phyloP scores from a whole-genome alignment of 1,140 invertebrate genomes.

The Hesperophylax magnus region DNA sequence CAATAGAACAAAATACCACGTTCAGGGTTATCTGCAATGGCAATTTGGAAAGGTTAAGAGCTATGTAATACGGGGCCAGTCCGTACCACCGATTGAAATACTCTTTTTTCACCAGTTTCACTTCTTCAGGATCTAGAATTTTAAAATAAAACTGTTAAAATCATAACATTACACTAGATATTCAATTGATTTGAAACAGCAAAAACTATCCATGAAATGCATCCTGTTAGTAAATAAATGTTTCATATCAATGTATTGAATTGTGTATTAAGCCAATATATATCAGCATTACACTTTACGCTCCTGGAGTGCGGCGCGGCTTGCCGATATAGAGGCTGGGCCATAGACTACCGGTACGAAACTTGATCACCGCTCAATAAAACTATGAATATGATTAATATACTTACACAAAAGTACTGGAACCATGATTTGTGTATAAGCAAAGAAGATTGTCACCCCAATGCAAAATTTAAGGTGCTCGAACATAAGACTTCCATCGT shows the following conservation, averaged over 20 bases:
- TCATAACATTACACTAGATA: no score
- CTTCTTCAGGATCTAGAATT: constrained; percentile 81
- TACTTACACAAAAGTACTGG: constrained; percentile 75
- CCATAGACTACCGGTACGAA: no score
- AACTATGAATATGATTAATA: neutral
- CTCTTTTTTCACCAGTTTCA: constrained; percentile 84
- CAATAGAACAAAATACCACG: constrained; percentile 72
- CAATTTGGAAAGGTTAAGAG: constrained; percentile 79
- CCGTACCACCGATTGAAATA: constrained; percentile 90
- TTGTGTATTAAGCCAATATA: no score
- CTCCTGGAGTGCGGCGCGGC: no score
- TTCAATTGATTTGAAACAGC: no score
- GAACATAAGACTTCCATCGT: constrained; percentile 76
- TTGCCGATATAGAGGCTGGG: no score
- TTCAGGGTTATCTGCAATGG: constrained; percentile 73
- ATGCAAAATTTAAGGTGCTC: constrained; percentile 78
- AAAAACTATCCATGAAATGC: no score
- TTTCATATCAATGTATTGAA: no score
- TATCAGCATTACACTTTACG: no score
- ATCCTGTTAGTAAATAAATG: no score
- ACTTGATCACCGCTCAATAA: no score
- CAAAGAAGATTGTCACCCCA: constrained; percentile 74
- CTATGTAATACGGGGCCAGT: constrained; percentile 83
- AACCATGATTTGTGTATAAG: constrained; percentile 78
- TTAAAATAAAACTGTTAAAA: neutral